Evolutionary conservation across 2,888 invertebrate genomes (phyloP).

Genomic region (Myopa tessellatipennis): DNA sequence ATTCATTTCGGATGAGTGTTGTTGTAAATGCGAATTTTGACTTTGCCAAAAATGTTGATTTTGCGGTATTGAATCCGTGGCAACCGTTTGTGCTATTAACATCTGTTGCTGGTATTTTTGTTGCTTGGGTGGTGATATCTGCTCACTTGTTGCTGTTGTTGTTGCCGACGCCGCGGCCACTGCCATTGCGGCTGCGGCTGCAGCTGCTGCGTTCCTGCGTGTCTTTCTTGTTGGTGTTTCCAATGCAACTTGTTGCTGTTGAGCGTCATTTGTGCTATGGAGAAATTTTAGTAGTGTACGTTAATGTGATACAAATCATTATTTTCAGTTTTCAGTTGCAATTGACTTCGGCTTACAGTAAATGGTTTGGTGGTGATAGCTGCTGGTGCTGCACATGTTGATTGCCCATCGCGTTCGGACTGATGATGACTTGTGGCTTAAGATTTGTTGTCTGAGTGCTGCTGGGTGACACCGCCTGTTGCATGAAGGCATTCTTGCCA

Average conservation of each 20-base stretch:
- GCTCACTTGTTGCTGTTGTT: neutral
- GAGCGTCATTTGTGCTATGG: neutral
- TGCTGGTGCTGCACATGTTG: slow-evolving; percentile 41
- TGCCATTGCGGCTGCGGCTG: slow-evolving; percentile 16
- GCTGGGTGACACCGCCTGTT: neutral
- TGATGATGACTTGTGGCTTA: neutral
- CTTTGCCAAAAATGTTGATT: neutral
- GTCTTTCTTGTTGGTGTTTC: slow-evolving; percentile 44
- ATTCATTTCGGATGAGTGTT: neutral
- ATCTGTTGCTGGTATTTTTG: slow-evolving; percentile 25
- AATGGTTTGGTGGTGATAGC: slow-evolving; percentile 45
- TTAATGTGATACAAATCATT: neutral
- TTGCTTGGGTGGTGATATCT: neutral
- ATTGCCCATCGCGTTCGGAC: neutral
- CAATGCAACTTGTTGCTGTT: slow-evolving; percentile 37
- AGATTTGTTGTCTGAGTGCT: neutral
- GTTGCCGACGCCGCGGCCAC: slow-evolving; percentile 29
- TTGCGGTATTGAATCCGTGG: neutral
- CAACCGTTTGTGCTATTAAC: slow-evolving; percentile 17
- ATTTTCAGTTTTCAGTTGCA: neutral
- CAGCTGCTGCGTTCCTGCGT: slow-evolving; percentile 42
- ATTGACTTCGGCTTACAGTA: slow-evolving; percentile 41
- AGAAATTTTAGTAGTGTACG: neutral
- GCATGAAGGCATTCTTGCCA: neutral
- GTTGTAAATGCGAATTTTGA: slow-evolving; percentile 12